phyloP scores from a whole-genome alignment of 2,113 vertebrate genomes.

The Heteronetta atricapilla region DNA sequence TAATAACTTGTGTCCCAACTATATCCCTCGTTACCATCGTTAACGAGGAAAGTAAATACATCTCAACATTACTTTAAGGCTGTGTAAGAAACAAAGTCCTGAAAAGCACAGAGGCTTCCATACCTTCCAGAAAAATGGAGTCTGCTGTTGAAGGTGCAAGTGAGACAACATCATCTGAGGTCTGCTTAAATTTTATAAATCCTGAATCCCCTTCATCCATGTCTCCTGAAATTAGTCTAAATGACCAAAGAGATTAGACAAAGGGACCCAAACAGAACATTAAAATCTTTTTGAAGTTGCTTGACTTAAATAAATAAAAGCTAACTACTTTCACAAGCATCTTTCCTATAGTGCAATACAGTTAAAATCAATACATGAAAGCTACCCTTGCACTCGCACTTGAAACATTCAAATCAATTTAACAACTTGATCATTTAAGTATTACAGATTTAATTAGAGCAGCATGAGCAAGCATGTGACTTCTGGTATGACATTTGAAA shows the following conservation, averaged over 20 bases:
- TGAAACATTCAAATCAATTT: neutral
- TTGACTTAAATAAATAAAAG: neutral
- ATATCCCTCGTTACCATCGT: neutral
- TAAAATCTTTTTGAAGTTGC: neutral
- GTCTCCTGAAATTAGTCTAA: conserved; percentile 86
- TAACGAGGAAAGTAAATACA: neutral
- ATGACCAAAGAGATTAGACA: conserved; percentile 45
- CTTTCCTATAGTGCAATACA: neutral
- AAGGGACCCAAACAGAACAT: neutral
- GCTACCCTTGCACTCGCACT: neutral
- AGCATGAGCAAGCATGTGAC: neutral
- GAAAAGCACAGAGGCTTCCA: neutral
- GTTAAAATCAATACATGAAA: neutral
- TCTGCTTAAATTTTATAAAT: conserved; percentile 80
- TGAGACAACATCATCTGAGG: conserved; percentile 83
- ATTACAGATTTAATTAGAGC: neutral
- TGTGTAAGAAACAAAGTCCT: neutral
- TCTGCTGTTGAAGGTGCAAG: conserved; percentile 85
- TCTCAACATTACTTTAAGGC: neutral
- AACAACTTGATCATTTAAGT: neutral
- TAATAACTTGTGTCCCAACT: neutral
- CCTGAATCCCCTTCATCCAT: conserved; percentile 91
- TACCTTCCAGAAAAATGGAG: conserved; percentile 90
- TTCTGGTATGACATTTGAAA: neutral
- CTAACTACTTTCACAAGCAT: neutral